Conservation (phyloP, 2,113 vertebrate species). For the Brachirus orientalis region DNA sequence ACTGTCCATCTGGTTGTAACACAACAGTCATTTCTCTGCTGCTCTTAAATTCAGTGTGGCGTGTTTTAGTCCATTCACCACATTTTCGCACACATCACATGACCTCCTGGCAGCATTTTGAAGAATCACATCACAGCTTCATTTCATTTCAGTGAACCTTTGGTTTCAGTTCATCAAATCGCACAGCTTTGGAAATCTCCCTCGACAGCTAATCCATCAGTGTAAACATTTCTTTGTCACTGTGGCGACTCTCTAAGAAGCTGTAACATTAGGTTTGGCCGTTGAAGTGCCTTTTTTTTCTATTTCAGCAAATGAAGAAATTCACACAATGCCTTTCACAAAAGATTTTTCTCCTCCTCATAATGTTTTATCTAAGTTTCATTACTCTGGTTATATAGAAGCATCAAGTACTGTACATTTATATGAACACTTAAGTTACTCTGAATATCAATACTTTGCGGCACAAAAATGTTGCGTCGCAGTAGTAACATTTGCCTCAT, state of each 20-base stretch:
- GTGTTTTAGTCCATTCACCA: background rate
- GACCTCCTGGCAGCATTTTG: constrained; percentile 2
- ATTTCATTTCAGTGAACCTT: constrained; percentile 23
- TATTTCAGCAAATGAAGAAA: background rate
- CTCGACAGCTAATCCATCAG: constrained; percentile 18
- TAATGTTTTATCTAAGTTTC: background rate
- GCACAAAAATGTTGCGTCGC: too few species aligned
- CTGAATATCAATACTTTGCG: background rate
- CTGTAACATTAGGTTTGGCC: background rate
- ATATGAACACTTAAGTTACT: background rate
- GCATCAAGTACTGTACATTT: background rate
- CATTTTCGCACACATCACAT: background rate
- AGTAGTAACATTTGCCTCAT: background rate
- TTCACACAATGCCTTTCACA: too few species aligned
- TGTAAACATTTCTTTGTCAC: constrained; percentile 11
- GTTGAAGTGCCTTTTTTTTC: too few species aligned
- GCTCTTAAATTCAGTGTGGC: too few species aligned
- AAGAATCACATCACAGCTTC: background rate
- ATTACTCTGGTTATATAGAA: too few species aligned
- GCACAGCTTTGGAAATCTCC: background rate
- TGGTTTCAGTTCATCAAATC: constrained; percentile 8
- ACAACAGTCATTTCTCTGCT: too few species aligned
- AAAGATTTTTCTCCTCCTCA: too few species aligned
- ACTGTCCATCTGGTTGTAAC: too few species aligned
- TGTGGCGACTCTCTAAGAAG: constrained; percentile 8